These are phyloP conservation scores for Hyperoplus lanceolatus DNA, from an alignment of 2,797 vertebrate genomes.

Conservation along the genomic window DNA sequence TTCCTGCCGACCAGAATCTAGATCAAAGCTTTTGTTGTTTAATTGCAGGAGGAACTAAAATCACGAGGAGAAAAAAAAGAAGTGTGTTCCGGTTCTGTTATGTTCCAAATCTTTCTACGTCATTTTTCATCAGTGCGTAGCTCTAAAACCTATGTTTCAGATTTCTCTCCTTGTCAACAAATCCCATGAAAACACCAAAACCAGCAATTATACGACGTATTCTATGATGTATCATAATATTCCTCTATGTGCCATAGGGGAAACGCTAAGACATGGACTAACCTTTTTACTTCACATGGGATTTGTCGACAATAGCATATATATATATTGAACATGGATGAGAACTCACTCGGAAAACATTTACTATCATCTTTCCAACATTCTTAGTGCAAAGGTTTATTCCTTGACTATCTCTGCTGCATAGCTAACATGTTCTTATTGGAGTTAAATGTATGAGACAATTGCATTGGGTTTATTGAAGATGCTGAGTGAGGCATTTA, in stretches of 20 bases:
- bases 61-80: background rate
- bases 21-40: conserved; percentile 3
- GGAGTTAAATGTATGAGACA: background rate
- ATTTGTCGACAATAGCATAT: too few species aligned
- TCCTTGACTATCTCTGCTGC: background rate
- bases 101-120: background rate
- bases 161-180: conserved; percentile 8
- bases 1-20: background rate
- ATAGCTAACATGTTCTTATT: background rate
- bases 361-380: background rate
- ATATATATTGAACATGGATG: too few species aligned
- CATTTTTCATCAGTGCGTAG: background rate
- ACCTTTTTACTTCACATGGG: background rate
- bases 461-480: background rate
- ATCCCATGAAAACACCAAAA: conserved; percentile 1
- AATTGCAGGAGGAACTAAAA: conserved; percentile 5
- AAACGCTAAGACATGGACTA: too few species aligned
- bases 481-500: background rate
- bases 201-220: background rate
- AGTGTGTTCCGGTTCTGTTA: background rate
- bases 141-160: background rate
- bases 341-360: too few species aligned
- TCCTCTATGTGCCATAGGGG: background rate
- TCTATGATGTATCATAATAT: background rate
- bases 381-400: background rate